These are phyloP conservation scores for Bombylius major DNA, from an alignment of 2,888 invertebrate genomes.

Conservation along the genomic window DNA sequence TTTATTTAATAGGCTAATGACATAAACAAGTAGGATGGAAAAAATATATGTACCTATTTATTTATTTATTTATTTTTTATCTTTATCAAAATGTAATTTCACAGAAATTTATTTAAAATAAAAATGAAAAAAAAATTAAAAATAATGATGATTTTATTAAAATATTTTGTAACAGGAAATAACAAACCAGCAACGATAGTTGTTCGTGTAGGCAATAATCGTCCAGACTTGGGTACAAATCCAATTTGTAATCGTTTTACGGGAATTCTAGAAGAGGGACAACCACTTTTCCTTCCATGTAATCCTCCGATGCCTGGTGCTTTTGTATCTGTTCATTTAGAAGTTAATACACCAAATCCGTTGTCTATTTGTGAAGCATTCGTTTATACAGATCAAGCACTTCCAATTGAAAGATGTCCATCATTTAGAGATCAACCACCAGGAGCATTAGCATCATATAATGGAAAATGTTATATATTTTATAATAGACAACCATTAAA, in stretches of 20 bases:
- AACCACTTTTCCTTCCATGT: slow-evolving; percentile 82
- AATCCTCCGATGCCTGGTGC: slow-evolving; percentile 93
- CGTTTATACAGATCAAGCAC: slow-evolving; percentile 82
- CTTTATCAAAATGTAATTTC: too few species aligned
- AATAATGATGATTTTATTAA: too few species aligned
- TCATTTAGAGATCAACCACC: slow-evolving; percentile 87
- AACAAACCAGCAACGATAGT: slow-evolving; percentile 73
- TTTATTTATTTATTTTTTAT: too few species aligned
- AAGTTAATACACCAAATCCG: slow-evolving; percentile 59
- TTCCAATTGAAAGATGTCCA: slow-evolving; percentile 84
- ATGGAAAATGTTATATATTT: slow-evolving; percentile 90
- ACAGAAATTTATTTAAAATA: too few species aligned
- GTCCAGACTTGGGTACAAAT: slow-evolving; percentile 82
- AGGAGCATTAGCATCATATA: slow-evolving; percentile 84
- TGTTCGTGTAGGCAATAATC: slow-evolving; percentile 83
- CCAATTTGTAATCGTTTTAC: slow-evolving; percentile 85
- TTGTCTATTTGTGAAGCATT: slow-evolving; percentile 87
- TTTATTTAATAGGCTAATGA: too few species aligned
- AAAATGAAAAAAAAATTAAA: too few species aligned
- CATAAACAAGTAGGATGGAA: too few species aligned
- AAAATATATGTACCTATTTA: too few species aligned
- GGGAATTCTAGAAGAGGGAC: slow-evolving; percentile 75
- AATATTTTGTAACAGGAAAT: slow-evolving; percentile 42
- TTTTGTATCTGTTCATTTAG: slow-evolving; percentile 83
- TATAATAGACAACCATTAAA: slow-evolving; percentile 74